Conservation (phyloP, 2,888 invertebrate genomes). For the Apodemia hepburni region DNA sequence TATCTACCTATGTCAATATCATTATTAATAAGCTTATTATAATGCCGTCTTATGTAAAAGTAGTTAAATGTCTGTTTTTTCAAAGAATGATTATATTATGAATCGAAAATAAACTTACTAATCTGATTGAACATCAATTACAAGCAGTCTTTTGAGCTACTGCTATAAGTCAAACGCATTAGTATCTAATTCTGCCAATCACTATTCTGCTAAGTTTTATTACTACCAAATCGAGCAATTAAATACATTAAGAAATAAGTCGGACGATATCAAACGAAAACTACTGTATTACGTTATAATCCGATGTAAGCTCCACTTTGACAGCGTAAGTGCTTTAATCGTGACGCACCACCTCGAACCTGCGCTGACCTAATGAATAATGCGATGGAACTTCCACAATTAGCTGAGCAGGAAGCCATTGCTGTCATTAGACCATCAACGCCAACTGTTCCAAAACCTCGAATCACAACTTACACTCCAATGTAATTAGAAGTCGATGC, state of each 20-base stretch:
- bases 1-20: no score
- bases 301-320: slow-evolving; percentile 62
- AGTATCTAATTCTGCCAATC: slow-evolving; percentile 26
- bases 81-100: no score
- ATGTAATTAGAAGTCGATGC: slow-evolving; percentile 71
- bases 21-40: no score
- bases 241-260: slow-evolving; percentile 62
- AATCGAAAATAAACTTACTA: background rate
- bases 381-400: slow-evolving; percentile 49
- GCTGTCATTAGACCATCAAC: slow-evolving; percentile 76
- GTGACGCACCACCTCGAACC: slow-evolving; percentile 48
- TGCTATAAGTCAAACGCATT: background rate
- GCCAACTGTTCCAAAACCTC: slow-evolving; percentile 70
- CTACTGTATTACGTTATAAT: slow-evolving; percentile 79
- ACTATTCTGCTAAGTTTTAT: slow-evolving; percentile 32
- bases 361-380: slow-evolving; percentile 69
- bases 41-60: no score
- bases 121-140: slow-evolving; percentile 11
- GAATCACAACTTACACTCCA: slow-evolving; percentile 63
- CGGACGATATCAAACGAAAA: slow-evolving; percentile 60
- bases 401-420: slow-evolving; percentile 73
- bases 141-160: background rate
- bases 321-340: slow-evolving; percentile 67
- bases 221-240: slow-evolving; percentile 50
- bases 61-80: no score